Evolutionary conservation across 2,113 vertebrate species (phyloP).

Genomic region (Vulpes ferrilata): DNA sequence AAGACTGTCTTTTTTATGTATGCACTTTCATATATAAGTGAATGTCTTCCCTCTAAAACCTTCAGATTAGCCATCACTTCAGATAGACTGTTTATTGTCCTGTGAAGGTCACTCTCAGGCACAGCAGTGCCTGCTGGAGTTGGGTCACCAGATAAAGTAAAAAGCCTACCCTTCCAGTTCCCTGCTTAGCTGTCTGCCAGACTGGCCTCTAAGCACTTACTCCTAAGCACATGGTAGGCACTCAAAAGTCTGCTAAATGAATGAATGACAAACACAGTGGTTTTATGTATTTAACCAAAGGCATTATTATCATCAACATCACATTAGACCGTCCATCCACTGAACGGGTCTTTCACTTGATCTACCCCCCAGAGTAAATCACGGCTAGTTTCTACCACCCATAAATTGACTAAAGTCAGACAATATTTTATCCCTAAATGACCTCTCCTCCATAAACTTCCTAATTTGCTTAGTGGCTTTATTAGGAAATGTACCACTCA

Average conservation of each 20-base stretch:
- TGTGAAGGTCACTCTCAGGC: not conserved
- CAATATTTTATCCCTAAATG: not conserved
- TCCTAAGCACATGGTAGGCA: not conserved
- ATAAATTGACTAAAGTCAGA: not conserved
- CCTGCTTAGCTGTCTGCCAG: not conserved
- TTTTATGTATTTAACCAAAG: slow-evolving; percentile 18
- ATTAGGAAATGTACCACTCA: not conserved
- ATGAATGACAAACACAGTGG: not conserved
- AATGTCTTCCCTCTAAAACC: not conserved
- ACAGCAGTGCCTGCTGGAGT: not conserved
- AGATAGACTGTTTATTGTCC: not conserved
- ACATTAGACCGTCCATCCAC: not conserved
- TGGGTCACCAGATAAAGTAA: not conserved
- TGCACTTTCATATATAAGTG: not conserved
- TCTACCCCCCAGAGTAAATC: not conserved
- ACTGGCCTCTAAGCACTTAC: not conserved
- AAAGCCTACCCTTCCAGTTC: not conserved
- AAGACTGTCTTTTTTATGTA: not conserved
- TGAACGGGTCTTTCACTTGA: not conserved
- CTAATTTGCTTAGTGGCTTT: not conserved
- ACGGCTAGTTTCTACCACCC: not conserved
- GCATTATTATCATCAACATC: not conserved
- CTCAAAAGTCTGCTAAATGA: slow-evolving; percentile 17
- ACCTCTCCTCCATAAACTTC: not conserved
- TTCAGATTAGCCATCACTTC: not conserved